phyloP scores from a whole-genome alignment of 2,113 vertebrate genomes.

The Misgurnus mizolepis region DNA sequence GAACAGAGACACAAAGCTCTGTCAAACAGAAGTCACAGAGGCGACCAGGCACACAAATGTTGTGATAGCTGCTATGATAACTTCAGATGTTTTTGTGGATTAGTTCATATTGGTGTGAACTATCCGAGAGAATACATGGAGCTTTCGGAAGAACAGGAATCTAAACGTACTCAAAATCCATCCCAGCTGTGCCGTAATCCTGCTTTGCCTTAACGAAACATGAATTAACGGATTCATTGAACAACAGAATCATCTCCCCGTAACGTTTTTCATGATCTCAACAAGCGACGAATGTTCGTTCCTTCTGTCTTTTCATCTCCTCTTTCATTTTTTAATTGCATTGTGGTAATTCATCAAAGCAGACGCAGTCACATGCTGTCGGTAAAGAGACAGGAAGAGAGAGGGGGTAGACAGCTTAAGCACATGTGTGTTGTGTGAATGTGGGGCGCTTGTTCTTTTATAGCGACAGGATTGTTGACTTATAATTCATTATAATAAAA shows the following conservation, averaged over 20 bases:
- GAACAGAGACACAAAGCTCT: too few relatives aligned
- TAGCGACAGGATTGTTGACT: slow-evolving; percentile 9
- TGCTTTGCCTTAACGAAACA: slow-evolving; percentile 18
- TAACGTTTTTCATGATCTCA: background rate
- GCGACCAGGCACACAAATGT: background rate
- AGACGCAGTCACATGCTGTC: background rate
- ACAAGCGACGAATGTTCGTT: background rate
- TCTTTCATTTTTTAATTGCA: slow-evolving; percentile 25
- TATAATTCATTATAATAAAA: slow-evolving; percentile 6
- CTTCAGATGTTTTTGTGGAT: slow-evolving; percentile 1
- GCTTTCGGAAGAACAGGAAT: background rate
- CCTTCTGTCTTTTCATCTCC: slow-evolving; percentile 4
- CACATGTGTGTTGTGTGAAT: slow-evolving; percentile 1
- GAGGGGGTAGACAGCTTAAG: background rate
- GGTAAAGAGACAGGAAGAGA: slow-evolving; percentile 12
- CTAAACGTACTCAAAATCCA: slow-evolving; percentile 5
- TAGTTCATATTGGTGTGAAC: slow-evolving; percentile 4
- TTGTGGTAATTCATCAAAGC: slow-evolving; percentile 10
- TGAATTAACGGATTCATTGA: background rate
- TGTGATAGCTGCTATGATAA: background rate
- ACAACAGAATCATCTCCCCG: background rate
- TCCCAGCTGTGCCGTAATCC: background rate
- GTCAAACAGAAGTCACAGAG: too few relatives aligned
- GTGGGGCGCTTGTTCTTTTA: slow-evolving; percentile 11
- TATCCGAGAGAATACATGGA: slow-evolving; percentile 8